Percentiles rank a stretch among this genome's conserved stretches.
Conservation (phyloP, 2,888 invertebrate species). For the Plebejus melissa region DNA sequence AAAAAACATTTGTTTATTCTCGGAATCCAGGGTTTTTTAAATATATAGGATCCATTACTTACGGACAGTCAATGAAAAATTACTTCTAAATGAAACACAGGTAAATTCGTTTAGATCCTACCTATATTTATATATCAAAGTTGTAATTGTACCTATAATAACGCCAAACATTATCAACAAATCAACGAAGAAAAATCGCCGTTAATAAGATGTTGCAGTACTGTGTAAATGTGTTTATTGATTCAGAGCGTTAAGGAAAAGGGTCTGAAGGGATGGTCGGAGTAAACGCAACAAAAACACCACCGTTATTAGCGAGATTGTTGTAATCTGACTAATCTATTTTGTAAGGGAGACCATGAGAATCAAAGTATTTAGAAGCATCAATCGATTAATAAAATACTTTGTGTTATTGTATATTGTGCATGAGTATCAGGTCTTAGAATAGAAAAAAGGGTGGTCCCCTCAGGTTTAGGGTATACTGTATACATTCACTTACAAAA, state of each 20-base stretch:
- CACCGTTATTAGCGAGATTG: slow-evolving; percentile 78
- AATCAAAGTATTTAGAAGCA: slow-evolving; percentile 50
- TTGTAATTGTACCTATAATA: neutral
- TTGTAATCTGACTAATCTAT: slow-evolving; percentile 80
- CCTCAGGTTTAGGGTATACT: neutral
- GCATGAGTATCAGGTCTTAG: neutral
- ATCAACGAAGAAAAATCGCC: neutral
- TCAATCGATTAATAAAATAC: slow-evolving; percentile 44
- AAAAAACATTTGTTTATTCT: neutral
- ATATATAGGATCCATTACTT: neutral
- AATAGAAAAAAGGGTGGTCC: neutral
- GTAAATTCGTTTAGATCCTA: too few species aligned
- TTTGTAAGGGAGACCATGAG: slow-evolving; percentile 63
- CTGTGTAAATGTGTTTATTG: slow-evolving; percentile 55
- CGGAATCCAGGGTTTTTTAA: neutral
- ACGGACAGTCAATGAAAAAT: neutral
- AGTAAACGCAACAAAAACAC: slow-evolving; percentile 78
- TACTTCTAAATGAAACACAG: too few species aligned
- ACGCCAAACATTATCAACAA: neutral
- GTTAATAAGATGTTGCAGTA: slow-evolving; percentile 26
- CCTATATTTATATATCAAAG: neutral
- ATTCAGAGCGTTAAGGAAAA: slow-evolving; percentile 57
- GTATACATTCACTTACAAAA: neutral
- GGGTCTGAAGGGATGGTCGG: slow-evolving; percentile 66
- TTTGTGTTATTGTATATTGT: neutral